Percentiles rank a stretch among this genome's conserved stretches.
Evolutionary conservation across 2,797 vertebrate genomes (phyloP).

Genomic region (Coendou prehensilis): DNA sequence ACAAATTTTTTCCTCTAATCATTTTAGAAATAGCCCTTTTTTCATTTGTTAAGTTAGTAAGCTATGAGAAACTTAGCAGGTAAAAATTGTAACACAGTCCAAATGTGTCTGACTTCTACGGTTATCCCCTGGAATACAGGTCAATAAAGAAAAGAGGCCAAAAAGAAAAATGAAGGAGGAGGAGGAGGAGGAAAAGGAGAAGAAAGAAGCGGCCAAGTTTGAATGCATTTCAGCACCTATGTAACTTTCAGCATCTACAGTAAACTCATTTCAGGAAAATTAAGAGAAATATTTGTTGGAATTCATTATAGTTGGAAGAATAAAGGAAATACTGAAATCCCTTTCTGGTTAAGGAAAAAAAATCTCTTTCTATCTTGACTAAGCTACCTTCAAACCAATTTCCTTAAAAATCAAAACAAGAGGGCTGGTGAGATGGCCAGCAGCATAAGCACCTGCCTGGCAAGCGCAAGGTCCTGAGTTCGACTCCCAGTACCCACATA

Average conservation of each 20-base stretch:
- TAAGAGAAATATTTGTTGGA: conserved; percentile 18
- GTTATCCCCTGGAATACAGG: neutral
- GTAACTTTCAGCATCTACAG: neutral
- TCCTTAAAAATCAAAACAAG: conserved; percentile 38
- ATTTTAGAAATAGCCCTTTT: neutral
- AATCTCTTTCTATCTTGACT: neutral
- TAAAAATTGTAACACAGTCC: neutral
- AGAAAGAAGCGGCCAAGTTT: neutral
- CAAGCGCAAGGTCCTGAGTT: no score
- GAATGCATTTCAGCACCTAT: neutral
- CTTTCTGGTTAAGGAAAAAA: neutral
- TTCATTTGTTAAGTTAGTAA: neutral
- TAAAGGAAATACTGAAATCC: conserved; percentile 32
- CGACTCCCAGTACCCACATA: no score
- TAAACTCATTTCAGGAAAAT: conserved; percentile 24
- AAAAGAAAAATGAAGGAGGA: neutral
- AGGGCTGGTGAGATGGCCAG: no score
- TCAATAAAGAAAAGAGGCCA: neutral
- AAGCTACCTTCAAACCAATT: conserved; percentile 24
- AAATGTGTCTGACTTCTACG: conserved; percentile 9
- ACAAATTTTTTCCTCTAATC: neutral
- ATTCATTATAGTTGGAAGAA: conserved; percentile 19
- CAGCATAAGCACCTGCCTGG: no score
- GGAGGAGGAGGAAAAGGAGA: neutral
- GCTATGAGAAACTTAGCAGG: neutral